Percentiles rank a stretch among this genome's conserved stretches.
These are phyloP conservation scores for Melangyna quadrimaculata DNA, from an alignment of 2,888 invertebrate species.

Conservation along the genomic window DNA sequence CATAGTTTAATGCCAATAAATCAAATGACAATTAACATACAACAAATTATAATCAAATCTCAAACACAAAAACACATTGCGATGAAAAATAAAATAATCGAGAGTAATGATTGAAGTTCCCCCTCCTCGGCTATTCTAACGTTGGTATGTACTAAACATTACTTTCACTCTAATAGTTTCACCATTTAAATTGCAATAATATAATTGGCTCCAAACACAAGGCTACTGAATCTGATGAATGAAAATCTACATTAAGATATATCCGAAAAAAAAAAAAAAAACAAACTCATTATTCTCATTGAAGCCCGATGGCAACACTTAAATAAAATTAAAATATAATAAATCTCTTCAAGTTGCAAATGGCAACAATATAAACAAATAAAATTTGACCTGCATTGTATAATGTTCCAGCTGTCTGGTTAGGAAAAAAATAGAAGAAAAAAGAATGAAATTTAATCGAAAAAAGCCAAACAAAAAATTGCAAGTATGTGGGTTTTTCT, in stretches of 20 bases:
- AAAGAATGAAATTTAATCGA: not conserved
- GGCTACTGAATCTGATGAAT: not conserved
- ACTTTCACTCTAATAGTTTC: slow-evolving; percentile 59
- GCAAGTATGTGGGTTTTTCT: slow-evolving; percentile 6
- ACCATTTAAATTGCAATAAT: slow-evolving; percentile 47
- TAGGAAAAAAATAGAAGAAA: not conserved
- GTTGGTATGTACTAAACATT: not conserved
- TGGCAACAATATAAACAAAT: not conserved
- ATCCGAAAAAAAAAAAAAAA: not conserved
- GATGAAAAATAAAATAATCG: not conserved
- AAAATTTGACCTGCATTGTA: slow-evolving; percentile 35
- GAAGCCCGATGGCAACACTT: slow-evolving; percentile 37
- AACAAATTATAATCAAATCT: not conserved
- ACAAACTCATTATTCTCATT: slow-evolving; percentile 24
- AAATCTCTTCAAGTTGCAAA: not conserved
- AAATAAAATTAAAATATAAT: not conserved
- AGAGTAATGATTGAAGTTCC: not conserved
- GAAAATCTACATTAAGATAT: slow-evolving; percentile 9
- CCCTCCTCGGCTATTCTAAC: not conserved
- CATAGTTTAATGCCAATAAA: not conserved
- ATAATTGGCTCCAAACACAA: slow-evolving; percentile 39
- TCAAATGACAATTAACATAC: not conserved
- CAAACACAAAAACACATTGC: not conserved
- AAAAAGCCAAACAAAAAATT: not conserved
- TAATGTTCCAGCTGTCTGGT: not conserved